A percentile compares a stretch with the other conserved stretches of the same genome.
These are phyloP conservation scores for Caenorhabditis inopinata DNA, from an alignment of 1,140 invertebrate species.

Conservation along the genomic window DNA sequence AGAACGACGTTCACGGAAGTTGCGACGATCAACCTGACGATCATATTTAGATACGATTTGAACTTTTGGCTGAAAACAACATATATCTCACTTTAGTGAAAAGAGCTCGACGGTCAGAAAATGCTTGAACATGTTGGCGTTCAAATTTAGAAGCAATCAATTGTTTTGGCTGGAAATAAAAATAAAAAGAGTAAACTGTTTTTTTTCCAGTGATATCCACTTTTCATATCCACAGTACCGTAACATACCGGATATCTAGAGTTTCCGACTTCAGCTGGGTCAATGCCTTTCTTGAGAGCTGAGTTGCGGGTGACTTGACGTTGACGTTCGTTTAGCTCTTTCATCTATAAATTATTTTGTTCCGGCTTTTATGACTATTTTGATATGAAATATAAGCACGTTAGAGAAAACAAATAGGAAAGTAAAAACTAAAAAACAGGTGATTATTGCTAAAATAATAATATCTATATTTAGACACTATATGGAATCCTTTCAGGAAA, in stretches of 20 bases:
- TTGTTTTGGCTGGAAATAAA: conserved; percentile 80
- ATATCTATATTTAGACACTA: no score
- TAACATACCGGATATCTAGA: conserved; percentile 48
- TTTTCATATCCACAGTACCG: no score
- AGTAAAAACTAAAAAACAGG: no score
- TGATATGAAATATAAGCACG: no score
- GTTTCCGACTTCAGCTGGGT: conserved; percentile 74
- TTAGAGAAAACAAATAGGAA: no score
- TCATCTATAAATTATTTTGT: no score
- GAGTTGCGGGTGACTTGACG: conserved; percentile 94
- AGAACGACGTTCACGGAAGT: conserved; percentile 62
- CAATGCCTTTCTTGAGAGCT: conserved; percentile 90
- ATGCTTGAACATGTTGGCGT: conserved; percentile 91
- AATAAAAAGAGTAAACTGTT: no score
- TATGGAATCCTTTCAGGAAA: no score
- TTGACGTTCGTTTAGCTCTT: conserved; percentile 96
- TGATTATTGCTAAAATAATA: no score
- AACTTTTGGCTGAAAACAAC: conserved; percentile 46
- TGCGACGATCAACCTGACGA: conserved; percentile 57
- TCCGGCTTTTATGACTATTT: no score
- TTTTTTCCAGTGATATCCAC: background rate
- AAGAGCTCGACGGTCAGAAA: conserved; percentile 90
- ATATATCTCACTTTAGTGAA: conserved; percentile 83
- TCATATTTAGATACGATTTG: conserved; percentile 49
- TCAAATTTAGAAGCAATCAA: conserved; percentile 98